These are phyloP conservation scores for Otis tarda DNA, from an alignment of 2,113 vertebrate genomes.

Conservation along the genomic window DNA sequence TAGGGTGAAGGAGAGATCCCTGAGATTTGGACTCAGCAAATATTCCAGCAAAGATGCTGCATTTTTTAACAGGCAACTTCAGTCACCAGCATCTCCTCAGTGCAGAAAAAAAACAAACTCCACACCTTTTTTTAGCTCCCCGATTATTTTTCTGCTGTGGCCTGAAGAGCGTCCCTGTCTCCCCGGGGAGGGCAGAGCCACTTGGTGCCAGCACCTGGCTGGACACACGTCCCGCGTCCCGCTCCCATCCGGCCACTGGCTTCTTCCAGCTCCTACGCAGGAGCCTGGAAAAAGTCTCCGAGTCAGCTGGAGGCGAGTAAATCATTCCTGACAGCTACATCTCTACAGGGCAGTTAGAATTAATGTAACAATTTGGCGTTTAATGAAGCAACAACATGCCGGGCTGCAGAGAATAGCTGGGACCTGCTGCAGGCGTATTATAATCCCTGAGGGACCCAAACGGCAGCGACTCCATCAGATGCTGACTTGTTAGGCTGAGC, in stretches of 20 bases:
- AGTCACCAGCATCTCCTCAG: not conserved
- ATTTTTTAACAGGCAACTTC: not conserved
- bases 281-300: not conserved
- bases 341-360: constrained; percentile 87
- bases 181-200: not conserved
- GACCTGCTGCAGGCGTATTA: constrained; percentile 44
- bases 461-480: constrained; percentile 56
- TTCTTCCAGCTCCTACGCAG: not conserved
- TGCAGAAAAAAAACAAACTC: not conserved
- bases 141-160: not conserved
- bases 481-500: constrained; percentile 31
- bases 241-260: not conserved
- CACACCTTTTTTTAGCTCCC: not conserved
- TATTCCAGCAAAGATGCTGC: not conserved
- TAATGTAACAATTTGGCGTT: constrained; percentile 87
- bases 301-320: constrained; percentile 85
- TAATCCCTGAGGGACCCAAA: constrained; percentile 53
- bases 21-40: not conserved
- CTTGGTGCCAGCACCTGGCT: not conserved
- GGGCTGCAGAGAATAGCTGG: constrained; percentile 41
- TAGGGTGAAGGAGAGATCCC: not conserved
- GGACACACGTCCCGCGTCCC: not conserved
- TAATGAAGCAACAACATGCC: constrained; percentile 84
- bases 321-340: constrained; percentile 90
- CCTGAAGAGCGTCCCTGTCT: not conserved